Evolutionary conservation across 1,140 invertebrate genomes (phyloP).

Genomic region (Calycopis cecrops): DNA sequence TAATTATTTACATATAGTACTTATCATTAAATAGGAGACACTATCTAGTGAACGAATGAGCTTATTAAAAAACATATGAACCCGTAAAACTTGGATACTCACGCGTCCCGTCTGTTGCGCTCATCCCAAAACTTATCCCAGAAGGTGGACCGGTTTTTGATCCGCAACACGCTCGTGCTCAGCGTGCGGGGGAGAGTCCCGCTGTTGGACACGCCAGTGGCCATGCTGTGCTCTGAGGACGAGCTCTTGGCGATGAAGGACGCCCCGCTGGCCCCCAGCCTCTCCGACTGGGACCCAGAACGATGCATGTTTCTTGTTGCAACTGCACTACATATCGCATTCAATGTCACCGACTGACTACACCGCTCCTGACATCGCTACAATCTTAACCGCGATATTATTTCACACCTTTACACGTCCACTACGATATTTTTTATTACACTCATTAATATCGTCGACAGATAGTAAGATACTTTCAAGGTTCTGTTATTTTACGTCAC

Average conservation of each 20-base stretch:
- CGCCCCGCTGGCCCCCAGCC: slow-evolving; percentile 47
- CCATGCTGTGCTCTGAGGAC: slow-evolving; percentile 74
- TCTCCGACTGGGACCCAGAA: slow-evolving; percentile 72
- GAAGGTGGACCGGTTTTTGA: slow-evolving; percentile 83
- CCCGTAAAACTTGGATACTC: slow-evolving; percentile 59
- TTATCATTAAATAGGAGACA: too few relatives aligned
- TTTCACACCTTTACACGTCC: slow-evolving; percentile 37
- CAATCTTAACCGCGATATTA: slow-evolving; percentile 26
- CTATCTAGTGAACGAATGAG: too few relatives aligned
- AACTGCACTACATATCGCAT: slow-evolving; percentile 48
- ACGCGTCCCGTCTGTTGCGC: slow-evolving; percentile 79
- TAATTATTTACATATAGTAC: too few relatives aligned
- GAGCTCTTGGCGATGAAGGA: slow-evolving; percentile 66
- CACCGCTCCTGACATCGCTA: slow-evolving; percentile 6
- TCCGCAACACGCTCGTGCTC: slow-evolving; percentile 85
- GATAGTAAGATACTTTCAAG: background rate
- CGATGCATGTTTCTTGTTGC: slow-evolving; percentile 65
- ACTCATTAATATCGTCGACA: too few relatives aligned
- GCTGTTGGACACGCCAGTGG: slow-evolving; percentile 64
- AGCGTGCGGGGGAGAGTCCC: slow-evolving; percentile 82
- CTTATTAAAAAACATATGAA: too few relatives aligned
- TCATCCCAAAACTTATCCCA: slow-evolving; percentile 90
- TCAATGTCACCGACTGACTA: slow-evolving; percentile 34
- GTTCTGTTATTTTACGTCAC: background rate
- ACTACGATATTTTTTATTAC: slow-evolving; percentile 25